These are phyloP conservation scores for Crax fasciolata DNA, from an alignment of 2,797 vertebrate genomes.

Conservation along the genomic window DNA sequence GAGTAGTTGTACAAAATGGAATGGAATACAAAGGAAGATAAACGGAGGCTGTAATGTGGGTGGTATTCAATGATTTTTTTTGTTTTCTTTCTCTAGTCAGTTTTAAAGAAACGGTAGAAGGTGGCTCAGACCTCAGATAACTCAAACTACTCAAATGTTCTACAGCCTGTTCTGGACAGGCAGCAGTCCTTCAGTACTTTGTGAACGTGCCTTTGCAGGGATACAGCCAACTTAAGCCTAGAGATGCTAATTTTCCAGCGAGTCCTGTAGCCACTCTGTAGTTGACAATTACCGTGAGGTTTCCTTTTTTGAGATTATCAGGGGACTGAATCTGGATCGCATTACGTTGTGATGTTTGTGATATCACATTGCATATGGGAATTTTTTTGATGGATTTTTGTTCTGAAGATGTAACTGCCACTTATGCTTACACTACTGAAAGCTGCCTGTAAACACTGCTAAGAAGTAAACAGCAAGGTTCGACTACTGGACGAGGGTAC, in stretches of 20 bases:
- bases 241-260: background rate
- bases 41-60: background rate
- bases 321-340: background rate
- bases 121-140: background rate
- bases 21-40: background rate
- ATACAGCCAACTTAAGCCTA: background rate
- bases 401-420: background rate
- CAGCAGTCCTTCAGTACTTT: accelerated
- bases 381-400: background rate
- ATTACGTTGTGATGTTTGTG: background rate
- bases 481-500: background rate
- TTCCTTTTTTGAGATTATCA: background rate
- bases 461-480: background rate
- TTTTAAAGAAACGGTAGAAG: background rate
- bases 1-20: background rate
- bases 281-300: background rate
- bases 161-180: background rate
- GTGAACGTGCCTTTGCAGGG: too few species aligned
- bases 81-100: background rate
- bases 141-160: background rate
- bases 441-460: background rate
- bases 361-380: background rate
- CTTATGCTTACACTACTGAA: background rate
- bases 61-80: accelerated
- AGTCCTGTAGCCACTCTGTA: background rate